Conservation (phyloP, 1,140 invertebrate genomes). For the Micrasema minimum region DNA sequence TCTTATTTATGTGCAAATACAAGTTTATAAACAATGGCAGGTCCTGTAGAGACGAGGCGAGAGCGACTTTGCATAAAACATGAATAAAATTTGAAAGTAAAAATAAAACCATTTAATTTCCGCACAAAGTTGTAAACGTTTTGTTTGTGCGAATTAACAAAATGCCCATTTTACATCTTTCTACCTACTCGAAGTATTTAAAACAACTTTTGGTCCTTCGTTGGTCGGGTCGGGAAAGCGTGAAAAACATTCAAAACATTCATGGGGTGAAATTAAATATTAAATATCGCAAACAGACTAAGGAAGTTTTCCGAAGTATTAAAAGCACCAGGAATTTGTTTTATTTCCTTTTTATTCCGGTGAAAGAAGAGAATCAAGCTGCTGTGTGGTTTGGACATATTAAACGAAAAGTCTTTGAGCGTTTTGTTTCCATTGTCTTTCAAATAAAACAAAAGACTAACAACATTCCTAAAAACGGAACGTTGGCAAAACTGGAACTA, state of each 20-base stretch:
- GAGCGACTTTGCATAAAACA: conserved; percentile 13
- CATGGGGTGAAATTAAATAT: conserved; percentile 9
- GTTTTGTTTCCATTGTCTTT: background rate
- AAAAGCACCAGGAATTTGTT: background rate
- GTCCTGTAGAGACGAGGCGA: background rate
- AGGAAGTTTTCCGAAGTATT: background rate
- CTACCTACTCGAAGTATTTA: conserved; percentile 15
- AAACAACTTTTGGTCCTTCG: conserved; percentile 7
- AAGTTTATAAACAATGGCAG: conserved; percentile 9
- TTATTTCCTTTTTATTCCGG: background rate
- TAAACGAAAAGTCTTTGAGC: background rate
- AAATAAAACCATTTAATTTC: conserved; percentile 38
- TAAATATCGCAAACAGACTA: conserved; percentile 14
- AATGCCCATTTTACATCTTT: conserved; percentile 18
- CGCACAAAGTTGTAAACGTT: conserved; percentile 10
- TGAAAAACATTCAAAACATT: conserved; percentile 27
- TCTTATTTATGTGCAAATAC: conserved; percentile 25
- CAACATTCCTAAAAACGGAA: background rate
- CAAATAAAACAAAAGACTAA: background rate
- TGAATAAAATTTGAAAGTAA: conserved; percentile 41
- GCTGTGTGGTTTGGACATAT: background rate
- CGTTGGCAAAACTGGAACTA: no score
- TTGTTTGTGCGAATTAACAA: conserved; percentile 27
- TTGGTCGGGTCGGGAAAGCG: conserved; percentile 1
- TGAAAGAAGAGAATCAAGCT: background rate